phyloP scores from a whole-genome alignment of 2,113 vertebrate genomes.

The Ochotona curzoniae region DNA sequence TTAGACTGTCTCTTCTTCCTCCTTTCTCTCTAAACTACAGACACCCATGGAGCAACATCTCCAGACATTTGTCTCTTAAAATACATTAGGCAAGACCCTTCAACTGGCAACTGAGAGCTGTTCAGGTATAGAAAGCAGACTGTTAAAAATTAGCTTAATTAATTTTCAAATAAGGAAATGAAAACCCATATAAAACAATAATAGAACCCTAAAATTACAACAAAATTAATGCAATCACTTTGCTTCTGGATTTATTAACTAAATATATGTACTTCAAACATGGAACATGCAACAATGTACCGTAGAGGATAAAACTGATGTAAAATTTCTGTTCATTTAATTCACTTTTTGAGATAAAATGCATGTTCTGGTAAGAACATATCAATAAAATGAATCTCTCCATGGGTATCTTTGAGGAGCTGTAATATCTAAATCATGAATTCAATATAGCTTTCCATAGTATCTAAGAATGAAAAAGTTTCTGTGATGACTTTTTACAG shows the following conservation, averaged over 20 bases:
- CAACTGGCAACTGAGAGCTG: background rate
- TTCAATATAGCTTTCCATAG: slow-evolving; percentile 69
- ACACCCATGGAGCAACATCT: background rate
- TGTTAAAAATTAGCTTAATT: background rate
- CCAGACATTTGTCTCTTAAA: slow-evolving; percentile 31
- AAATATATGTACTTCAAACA: background rate
- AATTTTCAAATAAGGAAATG: slow-evolving; percentile 9
- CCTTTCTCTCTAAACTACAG: background rate
- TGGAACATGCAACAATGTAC: background rate
- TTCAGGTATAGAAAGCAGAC: background rate
- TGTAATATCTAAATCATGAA: slow-evolving; percentile 72
- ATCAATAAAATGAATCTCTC: slow-evolving; percentile 77
- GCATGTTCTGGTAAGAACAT: slow-evolving; percentile 73
- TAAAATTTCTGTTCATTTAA: slow-evolving; percentile 35
- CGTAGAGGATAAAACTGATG: background rate
- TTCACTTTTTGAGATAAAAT: slow-evolving; percentile 42
- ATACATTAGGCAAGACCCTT: background rate
- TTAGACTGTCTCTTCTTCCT: background rate
- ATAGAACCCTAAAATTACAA: background rate
- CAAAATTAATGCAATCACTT: background rate
- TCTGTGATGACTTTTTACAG: slow-evolving; percentile 48
- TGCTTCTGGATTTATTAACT: background rate
- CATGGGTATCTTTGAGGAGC: slow-evolving; percentile 52
- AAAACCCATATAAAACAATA: background rate
- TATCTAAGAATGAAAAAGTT: slow-evolving; percentile 60